phyloP scores from a whole-genome alignment of 1,140 invertebrate genomes.

The Chrysoperla carnea region DNA sequence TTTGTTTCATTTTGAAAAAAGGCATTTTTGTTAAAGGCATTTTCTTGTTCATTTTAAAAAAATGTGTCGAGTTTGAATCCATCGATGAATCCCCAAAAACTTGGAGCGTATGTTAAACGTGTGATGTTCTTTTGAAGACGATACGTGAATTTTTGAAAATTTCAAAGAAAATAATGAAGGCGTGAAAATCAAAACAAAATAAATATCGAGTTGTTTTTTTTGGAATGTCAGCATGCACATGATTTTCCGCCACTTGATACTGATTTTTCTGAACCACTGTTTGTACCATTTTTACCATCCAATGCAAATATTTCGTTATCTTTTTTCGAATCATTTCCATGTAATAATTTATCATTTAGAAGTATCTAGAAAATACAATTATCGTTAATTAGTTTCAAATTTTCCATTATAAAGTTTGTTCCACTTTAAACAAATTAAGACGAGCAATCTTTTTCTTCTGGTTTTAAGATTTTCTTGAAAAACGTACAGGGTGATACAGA shows the following conservation, averaged over 20 bases:
- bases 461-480: background rate
- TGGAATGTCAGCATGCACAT: slow-evolving; percentile 2
- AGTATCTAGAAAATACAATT: slow-evolving; percentile 33
- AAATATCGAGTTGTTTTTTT: too few species aligned
- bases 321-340: slow-evolving; percentile 33
- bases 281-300: slow-evolving; percentile 30
- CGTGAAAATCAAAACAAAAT: too few species aligned
- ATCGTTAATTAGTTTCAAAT: slow-evolving; percentile 1
- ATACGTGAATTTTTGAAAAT: too few species aligned
- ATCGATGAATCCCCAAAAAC: too few species aligned
- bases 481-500: background rate
- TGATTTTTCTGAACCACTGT: background rate
- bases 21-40: too few species aligned
- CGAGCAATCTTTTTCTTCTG: too few species aligned
- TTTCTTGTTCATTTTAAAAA: too few species aligned
- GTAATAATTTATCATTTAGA: slow-evolving; percentile 47
- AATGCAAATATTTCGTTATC: slow-evolving; percentile 42
- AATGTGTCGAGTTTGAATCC: too few species aligned
- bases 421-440: slow-evolving; percentile 2
- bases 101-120: too few species aligned
- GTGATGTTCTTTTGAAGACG: too few species aligned
- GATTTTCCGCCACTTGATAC: background rate
- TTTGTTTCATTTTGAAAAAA: too few species aligned
- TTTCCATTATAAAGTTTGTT: background rate
- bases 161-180: too few species aligned